Conservation (phyloP, 1,140 invertebrate species). For the Diorhabda elongata region DNA sequence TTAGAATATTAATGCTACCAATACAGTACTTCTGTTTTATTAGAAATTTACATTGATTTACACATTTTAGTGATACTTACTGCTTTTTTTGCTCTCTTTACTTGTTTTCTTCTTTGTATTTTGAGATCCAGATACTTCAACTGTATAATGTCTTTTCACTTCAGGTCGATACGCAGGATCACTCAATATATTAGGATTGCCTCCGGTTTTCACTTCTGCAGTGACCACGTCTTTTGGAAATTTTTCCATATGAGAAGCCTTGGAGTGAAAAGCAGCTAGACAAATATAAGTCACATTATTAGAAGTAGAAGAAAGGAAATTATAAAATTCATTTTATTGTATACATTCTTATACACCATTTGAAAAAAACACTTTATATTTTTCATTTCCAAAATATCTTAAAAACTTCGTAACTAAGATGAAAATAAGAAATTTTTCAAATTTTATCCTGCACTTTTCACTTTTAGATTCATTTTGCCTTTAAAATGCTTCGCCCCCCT, state of each 20-base stretch:
- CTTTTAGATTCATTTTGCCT: too few species aligned
- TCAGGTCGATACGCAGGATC: constrained; percentile 59
- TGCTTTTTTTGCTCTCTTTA: constrained; percentile 19
- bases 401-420: background rate
- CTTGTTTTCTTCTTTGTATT: constrained; percentile 43
- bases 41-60: too few species aligned
- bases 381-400: too few species aligned
- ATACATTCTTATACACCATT: background rate
- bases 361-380: too few species aligned
- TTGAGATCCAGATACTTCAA: constrained; percentile 54
- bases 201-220: constrained; percentile 64
- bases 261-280: constrained; percentile 57
- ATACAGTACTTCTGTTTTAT: constrained; percentile 7
- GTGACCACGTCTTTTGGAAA: constrained; percentile 67
- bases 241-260: constrained; percentile 64
- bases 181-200: constrained; percentile 61
- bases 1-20: constrained; percentile 8
- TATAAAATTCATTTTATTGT: background rate
- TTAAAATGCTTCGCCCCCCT: too few species aligned
- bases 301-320: too few species aligned
- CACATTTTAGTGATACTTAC: too few species aligned
- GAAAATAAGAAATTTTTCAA: too few species aligned
- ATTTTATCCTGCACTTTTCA: too few species aligned
- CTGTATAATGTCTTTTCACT: constrained; percentile 47
- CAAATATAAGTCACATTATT: background rate